Conservation (phyloP, 2,113 vertebrate genomes). For the Corydoras sp. region DNA sequence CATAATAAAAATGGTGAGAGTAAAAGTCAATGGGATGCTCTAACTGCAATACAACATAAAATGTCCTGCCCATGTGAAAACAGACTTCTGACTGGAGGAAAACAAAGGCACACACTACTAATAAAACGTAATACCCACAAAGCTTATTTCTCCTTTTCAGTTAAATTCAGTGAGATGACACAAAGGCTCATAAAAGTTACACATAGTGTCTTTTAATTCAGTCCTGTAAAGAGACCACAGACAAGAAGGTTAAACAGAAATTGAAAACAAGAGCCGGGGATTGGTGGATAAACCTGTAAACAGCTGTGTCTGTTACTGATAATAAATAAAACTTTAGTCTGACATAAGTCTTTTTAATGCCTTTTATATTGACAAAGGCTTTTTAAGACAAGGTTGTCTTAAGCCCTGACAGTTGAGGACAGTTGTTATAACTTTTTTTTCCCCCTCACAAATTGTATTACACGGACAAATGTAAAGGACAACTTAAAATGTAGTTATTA, state of each 20-base stretch:
- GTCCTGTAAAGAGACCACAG: slow-evolving; percentile 29
- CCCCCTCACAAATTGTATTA: too few species aligned
- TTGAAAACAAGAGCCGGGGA: slow-evolving; percentile 16
- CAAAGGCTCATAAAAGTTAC: slow-evolving; percentile 59
- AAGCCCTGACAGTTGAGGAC: too few species aligned
- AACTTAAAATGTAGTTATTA: too few species aligned
- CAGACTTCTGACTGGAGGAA: slow-evolving; percentile 24
- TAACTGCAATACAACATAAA: slow-evolving; percentile 50
- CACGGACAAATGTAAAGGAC: too few species aligned
- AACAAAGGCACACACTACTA: slow-evolving; percentile 32
- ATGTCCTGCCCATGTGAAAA: slow-evolving; percentile 52
- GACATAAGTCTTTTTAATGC: neutral
- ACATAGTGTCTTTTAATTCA: slow-evolving; percentile 56
- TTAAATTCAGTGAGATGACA: slow-evolving; percentile 39
- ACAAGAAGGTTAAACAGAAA: slow-evolving; percentile 25
- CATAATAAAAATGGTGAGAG: slow-evolving; percentile 43
- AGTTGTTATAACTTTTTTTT: too few species aligned
- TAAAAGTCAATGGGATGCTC: slow-evolving; percentile 42
- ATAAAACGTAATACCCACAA: slow-evolving; percentile 49
- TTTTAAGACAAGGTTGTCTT: too few species aligned
- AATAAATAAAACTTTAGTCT: neutral
- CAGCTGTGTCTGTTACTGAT: neutral
- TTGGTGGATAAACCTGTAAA: slow-evolving; percentile 10
- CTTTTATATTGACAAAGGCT: too few species aligned
- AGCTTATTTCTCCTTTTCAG: slow-evolving; percentile 35